phyloP scores from a whole-genome alignment of 1,140 invertebrate species.

The Asbolus verrucosus region DNA sequence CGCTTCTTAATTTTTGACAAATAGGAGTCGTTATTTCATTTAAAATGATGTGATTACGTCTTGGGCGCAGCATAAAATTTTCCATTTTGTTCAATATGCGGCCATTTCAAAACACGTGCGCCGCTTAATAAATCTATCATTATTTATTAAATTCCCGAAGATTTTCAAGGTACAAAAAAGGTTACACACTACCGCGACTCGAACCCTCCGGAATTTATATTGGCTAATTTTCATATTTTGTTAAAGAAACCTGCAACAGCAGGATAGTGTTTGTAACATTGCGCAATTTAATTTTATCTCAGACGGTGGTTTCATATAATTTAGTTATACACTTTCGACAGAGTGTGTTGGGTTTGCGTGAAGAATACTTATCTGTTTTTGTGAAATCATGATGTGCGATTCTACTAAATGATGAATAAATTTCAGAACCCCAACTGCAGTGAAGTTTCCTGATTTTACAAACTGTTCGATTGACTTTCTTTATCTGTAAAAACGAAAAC shows the following conservation, averaged over 20 bases:
- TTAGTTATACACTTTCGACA: constrained; percentile 7
- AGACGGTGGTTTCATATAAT: constrained; percentile 23
- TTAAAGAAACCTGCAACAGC: constrained; percentile 31
- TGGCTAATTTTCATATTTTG: constrained; percentile 53
- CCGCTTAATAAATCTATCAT: background rate
- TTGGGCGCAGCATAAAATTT: too few species aligned
- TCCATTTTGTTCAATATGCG: background rate
- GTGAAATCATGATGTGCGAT: background rate
- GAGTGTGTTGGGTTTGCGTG: constrained; percentile 4
- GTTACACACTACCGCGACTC: background rate
- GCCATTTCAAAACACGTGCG: background rate
- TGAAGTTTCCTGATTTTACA: constrained; percentile 12
- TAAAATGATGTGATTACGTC: too few species aligned
- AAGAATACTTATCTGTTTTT: background rate
- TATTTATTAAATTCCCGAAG: constrained; percentile 9
- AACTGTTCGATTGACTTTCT: background rate
- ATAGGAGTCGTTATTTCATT: too few species aligned
- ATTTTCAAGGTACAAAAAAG: constrained; percentile 11
- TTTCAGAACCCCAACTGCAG: background rate
- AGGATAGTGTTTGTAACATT: constrained; percentile 31
- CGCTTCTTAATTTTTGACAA: too few species aligned
- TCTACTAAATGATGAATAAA: constrained; percentile 2
- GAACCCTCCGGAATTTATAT: constrained; percentile 48
- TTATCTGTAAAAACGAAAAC: constrained; percentile 7
- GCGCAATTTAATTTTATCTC: constrained; percentile 32